Evolutionary conservation across 1,140 invertebrate species (phyloP).

Genomic region (Drosophila nikananu): DNA sequence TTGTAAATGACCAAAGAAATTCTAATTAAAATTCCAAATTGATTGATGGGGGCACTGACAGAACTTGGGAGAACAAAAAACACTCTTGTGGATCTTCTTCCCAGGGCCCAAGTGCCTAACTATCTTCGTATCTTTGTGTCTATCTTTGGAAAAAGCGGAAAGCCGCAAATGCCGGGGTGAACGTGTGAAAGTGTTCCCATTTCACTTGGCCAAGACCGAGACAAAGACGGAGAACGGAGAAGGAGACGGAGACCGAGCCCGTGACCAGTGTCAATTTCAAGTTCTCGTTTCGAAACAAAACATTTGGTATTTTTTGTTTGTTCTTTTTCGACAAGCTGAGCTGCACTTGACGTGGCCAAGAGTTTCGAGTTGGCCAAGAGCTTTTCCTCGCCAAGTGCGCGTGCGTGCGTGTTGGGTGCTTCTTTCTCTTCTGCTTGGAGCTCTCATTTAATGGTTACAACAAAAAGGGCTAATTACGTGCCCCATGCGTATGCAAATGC

Average conservation of each 20-base stretch:
- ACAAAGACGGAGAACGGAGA: too few species aligned
- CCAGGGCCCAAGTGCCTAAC: conserved; percentile 3
- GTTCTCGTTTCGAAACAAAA: conserved; percentile 52
- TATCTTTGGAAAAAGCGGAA: conserved; percentile 15
- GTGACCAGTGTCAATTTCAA: conserved; percentile 65
- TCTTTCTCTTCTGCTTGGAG: conserved; percentile 3
- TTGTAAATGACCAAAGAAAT: conserved; percentile 27
- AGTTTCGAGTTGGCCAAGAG: conserved; percentile 1
- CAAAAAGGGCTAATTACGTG: conserved; percentile 60
- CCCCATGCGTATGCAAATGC: conserved; percentile 72
- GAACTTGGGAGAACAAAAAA: conserved; percentile 3
- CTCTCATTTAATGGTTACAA: conserved; percentile 54
- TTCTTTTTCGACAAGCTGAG: conserved; percentile 16
- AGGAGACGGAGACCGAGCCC: neutral
- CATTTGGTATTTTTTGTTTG: neutral
- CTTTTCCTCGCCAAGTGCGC: conserved; percentile 21
- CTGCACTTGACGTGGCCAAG: conserved; percentile 41
- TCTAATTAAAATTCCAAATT: conserved; percentile 33
- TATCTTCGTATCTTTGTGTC: neutral
- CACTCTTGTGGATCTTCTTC: neutral
- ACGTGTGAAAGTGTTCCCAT: conserved; percentile 81
- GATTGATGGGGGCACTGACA: conserved; percentile 25
- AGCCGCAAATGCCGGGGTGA: neutral
- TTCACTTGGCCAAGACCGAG: conserved; percentile 36
- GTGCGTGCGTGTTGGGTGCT: conserved; percentile 42